A percentile compares a stretch with the other conserved stretches of the same genome.
phyloP scores from a whole-genome alignment of 2,888 invertebrate genomes.

The Poecilobothrus nobilitatus region DNA sequence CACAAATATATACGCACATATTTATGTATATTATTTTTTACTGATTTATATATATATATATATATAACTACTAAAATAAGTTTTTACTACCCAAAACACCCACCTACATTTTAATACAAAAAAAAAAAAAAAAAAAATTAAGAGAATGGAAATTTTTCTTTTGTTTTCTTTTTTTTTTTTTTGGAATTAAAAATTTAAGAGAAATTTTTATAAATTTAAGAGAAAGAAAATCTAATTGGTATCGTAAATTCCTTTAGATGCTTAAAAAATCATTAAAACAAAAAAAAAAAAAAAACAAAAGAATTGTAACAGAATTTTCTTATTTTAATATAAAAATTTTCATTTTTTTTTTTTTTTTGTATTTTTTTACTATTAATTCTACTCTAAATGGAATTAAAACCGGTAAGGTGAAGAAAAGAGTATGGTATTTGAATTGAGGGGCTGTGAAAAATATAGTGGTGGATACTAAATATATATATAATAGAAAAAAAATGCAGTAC shows the following conservation, averaged over 20 bases:
- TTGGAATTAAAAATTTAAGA: background rate
- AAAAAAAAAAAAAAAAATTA: no score
- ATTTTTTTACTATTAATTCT: background rate
- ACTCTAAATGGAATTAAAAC: background rate
- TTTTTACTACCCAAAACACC: background rate
- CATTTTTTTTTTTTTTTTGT: background rate
- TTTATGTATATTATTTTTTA: background rate
- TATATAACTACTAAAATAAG: background rate
- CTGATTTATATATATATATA: background rate
- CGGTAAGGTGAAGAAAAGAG: no score
- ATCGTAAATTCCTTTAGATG: slow-evolving; percentile 2
- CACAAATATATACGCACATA: no score
- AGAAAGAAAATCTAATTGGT: background rate
- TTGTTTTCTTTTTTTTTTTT: no score
- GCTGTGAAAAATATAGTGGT: no score
- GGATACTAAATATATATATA: no score
- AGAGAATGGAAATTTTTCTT: no score
- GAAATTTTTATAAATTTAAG: background rate
- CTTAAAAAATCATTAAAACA: background rate
- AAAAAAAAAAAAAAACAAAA: no score
- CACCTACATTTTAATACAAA: background rate
- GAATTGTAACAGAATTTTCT: background rate
- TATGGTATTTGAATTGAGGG: no score
- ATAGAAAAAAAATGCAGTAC: background rate
- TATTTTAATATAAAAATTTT: background rate